Base-by-base conservation (phyloP, 1,140 invertebrate species). In the Lasioglossum albipes region DNA sequence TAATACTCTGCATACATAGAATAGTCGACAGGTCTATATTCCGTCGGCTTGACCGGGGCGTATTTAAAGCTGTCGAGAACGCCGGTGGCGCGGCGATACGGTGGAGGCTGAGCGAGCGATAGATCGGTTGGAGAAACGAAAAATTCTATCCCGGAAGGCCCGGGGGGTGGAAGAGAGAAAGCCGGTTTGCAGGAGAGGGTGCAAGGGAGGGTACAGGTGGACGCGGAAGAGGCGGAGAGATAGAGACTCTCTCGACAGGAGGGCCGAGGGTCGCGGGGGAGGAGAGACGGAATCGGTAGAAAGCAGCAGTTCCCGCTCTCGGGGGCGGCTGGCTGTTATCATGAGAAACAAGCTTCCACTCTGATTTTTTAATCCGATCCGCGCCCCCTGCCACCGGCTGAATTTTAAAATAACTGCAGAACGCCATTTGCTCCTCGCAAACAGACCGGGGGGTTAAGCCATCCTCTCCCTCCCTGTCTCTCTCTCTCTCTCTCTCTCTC, bases 381-480 rank as follows among this genome's bases (percentile, higher is more conserved):
- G 85, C 84, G 67, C 85, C 84, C 78, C 78, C 86, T 83, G 82
- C 89, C 84, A 87, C 88, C 87, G 84, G 83, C 85, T 91, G 92
- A 93, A 93, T 93, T 93, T 93, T 93, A 93, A 93, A 93, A 93
- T 93, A 93, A 93, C 93, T 93, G 93, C 92, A 91, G 91, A 93
- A 93, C 91, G 91, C 93, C 93, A 93, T 93, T 93, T 93, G 92
- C 92, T 89, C 88, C 90, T 91, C 89, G 89, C 91, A 92, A 93
- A 93, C 90, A 92, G 89, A 92, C 89, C 87, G 82, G 88, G 36
- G 45, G 88, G 90, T 90, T 90, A 91, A 92, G 91, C 91, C 87
- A 87, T 75, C 80, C 76, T 75, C 71, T 45, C 45, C 71, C 73
- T 68, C 52, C 22, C 61, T 83, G 82, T 84, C 75, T 82, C 82